Evolutionary conservation across 2,888 invertebrate genomes (phyloP).

Genomic region (Clostera curtula): DNA sequence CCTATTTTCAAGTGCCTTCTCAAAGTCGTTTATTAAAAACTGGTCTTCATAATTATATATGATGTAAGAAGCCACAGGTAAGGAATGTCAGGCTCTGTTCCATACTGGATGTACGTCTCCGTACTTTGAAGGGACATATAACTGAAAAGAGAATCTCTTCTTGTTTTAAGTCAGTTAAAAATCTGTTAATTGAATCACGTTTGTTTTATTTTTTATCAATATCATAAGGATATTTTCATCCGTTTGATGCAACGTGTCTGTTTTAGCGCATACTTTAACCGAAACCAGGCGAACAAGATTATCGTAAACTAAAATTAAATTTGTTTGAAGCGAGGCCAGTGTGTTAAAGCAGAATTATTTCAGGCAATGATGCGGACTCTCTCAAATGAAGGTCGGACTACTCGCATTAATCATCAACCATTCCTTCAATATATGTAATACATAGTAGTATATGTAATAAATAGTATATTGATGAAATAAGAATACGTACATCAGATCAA

Average conservation of each 20-base stretch:
- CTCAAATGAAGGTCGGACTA: slow-evolving; percentile 36
- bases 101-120: no score
- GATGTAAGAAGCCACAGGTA: no score
- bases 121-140: no score
- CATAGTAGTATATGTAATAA: slow-evolving; percentile 4
- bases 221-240: neutral
- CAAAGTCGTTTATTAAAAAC: slow-evolving; percentile 13
- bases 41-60: no score
- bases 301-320: slow-evolving; percentile 39
- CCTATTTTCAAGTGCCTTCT: slow-evolving; percentile 11
- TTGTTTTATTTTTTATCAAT: no score
- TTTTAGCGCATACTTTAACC: slow-evolving; percentile 16
- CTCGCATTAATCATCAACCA: slow-evolving; percentile 37
- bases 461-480: no score
- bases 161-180: no score
- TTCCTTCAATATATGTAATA: slow-evolving; percentile 28
- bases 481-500: no score
- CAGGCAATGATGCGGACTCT: slow-evolving; percentile 48
- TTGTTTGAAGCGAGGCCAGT: slow-evolving; percentile 39
- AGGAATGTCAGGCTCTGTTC: no score
- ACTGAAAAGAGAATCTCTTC: no score
- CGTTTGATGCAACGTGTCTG: neutral
- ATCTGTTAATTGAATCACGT: no score
- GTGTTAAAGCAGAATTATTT: slow-evolving; percentile 44
- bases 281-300: slow-evolving; percentile 35